Conservation (phyloP, 2,113 vertebrate species). For the Oryzias curvinotus region DNA sequence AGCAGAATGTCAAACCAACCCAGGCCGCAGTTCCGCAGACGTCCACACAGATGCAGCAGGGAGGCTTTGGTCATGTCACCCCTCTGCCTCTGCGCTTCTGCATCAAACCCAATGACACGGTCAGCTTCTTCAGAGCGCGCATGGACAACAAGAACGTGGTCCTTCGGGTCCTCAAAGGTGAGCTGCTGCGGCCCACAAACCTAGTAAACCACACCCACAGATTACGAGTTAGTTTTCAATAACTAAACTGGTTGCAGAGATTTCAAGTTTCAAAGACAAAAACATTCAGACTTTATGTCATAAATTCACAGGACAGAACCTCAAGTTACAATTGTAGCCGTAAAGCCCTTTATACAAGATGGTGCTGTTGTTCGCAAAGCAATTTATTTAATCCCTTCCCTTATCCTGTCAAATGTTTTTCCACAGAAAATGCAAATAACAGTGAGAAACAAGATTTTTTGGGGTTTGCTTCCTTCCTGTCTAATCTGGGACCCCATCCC, state of each 20-base stretch:
- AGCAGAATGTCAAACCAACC: not conserved
- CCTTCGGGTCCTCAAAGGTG: conserved; percentile 73
- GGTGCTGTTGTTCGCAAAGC: no score
- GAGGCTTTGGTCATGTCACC: conserved; percentile 57
- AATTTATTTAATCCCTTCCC: not conserved
- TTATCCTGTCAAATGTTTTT: not conserved
- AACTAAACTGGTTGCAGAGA: fast-evolving
- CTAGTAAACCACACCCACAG: not conserved
- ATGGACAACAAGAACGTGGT: conserved; percentile 65
- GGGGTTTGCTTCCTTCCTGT: conserved; percentile 72
- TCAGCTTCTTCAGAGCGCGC: conserved; percentile 59
- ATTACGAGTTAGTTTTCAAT: no score
- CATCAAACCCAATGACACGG: conserved; percentile 14
- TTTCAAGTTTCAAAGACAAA: not conserved
- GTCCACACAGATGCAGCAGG: conserved; percentile 43
- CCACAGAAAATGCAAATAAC: conserved; percentile 57
- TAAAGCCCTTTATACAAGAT: no score
- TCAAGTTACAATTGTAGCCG: no score
- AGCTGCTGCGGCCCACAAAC: not conserved
- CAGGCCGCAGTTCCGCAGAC: conserved; percentile 16
- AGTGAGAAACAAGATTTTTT: conserved; percentile 66
- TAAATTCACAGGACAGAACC: not conserved
- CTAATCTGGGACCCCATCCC: conserved; percentile 69
- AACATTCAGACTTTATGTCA: not conserved
- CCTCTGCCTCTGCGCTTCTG: conserved; percentile 48